Evolutionary conservation across 2,113 vertebrate genomes (phyloP).

Genomic region (Malurus melanocephalus): DNA sequence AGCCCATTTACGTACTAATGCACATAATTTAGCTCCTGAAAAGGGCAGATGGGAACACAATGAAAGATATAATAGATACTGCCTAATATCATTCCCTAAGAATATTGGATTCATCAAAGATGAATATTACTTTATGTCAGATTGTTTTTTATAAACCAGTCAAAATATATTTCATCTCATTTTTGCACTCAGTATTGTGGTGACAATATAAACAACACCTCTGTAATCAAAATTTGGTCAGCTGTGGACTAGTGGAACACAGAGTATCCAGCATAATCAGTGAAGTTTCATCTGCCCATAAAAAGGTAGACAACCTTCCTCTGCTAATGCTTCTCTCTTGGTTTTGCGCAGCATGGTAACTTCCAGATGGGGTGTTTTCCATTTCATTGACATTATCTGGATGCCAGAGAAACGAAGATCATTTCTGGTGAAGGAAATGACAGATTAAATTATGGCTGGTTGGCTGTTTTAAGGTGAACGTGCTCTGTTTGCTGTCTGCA

Average conservation of each 20-base stretch:
- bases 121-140: conserved; percentile 99
- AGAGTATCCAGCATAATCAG: conserved; percentile 13
- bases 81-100: conserved; percentile 99
- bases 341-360: background rate
- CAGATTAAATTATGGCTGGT: conserved; percentile 39
- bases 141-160: conserved; percentile 99
- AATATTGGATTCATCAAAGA: conserved; percentile 99
- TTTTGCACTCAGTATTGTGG: conserved; percentile 68
- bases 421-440: conserved; percentile 34
- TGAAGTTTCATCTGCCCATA: background rate
- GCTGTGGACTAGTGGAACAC: conserved; percentile 9
- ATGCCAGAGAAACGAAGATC: conserved; percentile 22
- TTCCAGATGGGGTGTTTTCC: conserved; percentile 40
- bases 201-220: conserved; percentile 69
- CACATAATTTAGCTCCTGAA: conserved; percentile 99
- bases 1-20: conserved; percentile 99
- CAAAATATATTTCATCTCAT: conserved; percentile 96
- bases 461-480: conserved; percentile 25
- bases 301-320: conserved; percentile 39
- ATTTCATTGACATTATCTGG: conserved; percentile 53
- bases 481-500: background rate
- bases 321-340: conserved; percentile 6
- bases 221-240: conserved; percentile 63
- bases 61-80: conserved; percentile 99
- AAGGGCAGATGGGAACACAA: conserved; percentile 99